A percentile compares a stretch with the other conserved stretches of the same genome.
Evolutionary conservation across 1,140 invertebrate species (phyloP).

Genomic region (Caenorhabditis latens): DNA sequence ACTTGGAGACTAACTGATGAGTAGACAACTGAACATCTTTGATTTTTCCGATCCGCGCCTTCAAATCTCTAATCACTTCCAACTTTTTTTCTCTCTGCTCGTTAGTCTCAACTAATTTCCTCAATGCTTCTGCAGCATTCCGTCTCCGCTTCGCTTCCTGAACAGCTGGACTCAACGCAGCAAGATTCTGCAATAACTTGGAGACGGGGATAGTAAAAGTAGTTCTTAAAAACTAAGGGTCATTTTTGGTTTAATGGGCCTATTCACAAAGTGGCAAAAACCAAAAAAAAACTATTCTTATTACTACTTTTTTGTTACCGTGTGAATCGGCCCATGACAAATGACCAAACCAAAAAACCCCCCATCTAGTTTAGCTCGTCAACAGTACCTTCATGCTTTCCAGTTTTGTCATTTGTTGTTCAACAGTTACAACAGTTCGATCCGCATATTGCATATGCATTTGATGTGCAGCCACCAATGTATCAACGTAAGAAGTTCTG

Average conservation of each 20-base stretch:
- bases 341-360: no score
- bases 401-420: constrained; percentile 27
- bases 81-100: not conserved
- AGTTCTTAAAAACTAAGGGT: not conserved
- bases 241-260: not conserved
- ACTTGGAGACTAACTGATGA: constrained; percentile 30
- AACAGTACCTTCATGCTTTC: constrained; percentile 29
- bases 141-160: not conserved
- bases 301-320: no score
- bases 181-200: constrained; percentile 45
- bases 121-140: not conserved
- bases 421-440: not conserved
- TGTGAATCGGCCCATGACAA: no score
- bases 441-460: constrained; percentile 23
- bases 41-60: constrained; percentile 10
- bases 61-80: not conserved
- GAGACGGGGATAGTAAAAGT: not conserved
- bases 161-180: not conserved
- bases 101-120: not conserved
- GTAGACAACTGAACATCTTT: not conserved
- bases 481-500: constrained; percentile 14
- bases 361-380: not conserved
- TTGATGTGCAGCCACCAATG: not conserved
- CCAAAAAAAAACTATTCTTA: no score
- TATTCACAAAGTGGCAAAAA: no score